A percentile compares a stretch with the other conserved stretches of the same genome.
Evolutionary conservation across 2,113 vertebrate species (phyloP).

Genomic region (Brachypodius melanocephalos): DNA sequence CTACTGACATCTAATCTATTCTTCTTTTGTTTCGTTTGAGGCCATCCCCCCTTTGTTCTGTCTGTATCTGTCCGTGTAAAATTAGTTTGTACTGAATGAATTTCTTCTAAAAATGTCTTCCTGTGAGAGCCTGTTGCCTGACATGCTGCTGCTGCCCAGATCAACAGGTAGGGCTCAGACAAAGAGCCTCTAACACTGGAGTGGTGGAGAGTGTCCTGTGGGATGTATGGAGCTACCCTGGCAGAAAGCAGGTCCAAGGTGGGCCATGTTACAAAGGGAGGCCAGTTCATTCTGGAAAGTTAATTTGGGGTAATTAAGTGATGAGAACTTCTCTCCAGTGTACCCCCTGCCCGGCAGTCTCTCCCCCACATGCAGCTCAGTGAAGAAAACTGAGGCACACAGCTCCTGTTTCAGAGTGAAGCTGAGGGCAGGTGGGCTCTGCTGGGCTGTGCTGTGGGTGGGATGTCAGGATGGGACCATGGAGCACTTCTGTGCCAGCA

Average conservation of each 20-base stretch:
- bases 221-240: fast-evolving
- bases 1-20: background rate
- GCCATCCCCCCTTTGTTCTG: background rate
- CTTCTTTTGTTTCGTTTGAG: background rate
- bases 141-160: background rate
- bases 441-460: background rate
- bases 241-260: background rate
- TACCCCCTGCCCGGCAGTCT: background rate
- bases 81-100: fast-evolving
- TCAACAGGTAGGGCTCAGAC: background rate
- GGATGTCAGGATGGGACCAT: fast-evolving
- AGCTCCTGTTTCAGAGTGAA: fast-evolving
- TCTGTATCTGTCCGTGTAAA: background rate
- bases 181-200: fast-evolving
- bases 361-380: fast-evolving
- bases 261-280: fast-evolving
- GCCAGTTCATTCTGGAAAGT: background rate
- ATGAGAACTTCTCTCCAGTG: background rate
- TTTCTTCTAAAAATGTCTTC: fast-evolving
- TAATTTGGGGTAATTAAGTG: background rate
- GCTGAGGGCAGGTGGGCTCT: background rate
- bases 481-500: background rate
- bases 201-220: fast-evolving
- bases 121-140: background rate
- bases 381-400: fast-evolving